Base-by-base conservation (phyloP, 1,140 invertebrate genomes). In the Pararge aegeria region DNA sequence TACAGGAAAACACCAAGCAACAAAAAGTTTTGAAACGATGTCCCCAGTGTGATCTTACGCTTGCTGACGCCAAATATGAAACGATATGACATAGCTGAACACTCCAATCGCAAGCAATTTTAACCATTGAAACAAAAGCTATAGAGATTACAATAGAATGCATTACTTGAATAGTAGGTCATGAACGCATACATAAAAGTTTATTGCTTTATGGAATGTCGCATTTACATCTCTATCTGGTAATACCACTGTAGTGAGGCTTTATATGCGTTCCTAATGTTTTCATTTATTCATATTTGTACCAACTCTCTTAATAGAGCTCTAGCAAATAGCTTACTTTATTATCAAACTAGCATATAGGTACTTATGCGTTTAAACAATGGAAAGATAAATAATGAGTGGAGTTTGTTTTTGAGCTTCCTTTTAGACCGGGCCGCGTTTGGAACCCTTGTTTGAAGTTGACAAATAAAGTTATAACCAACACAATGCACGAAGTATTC, bases 151-250 rank as follows among this genome's bases (percentile, higher is more conserved):
- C 30, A 34, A 34, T 12, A 34, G 30, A 34, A 10, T 34, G 30
- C 30, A 34, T 34, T 42, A 15, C 13, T 16, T 42, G 38, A 42
- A 42, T 16, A 16, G 12, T 13, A 42, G 13, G 38, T 42, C 38
- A 9, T 42, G 38, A 42, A 42, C 38, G 38, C 38, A 18, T 6
- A 42, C 38, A 42, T 42, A 42, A 42, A 42, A 15, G 38, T 42
- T 42, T 42, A 42, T 42, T 42, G 38, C 3, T 42, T 42, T 18
- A 42, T 42, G 38, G 18, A 42, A 42, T 42, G 16, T 15, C 16
- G 38, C 13, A 42, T 42, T 42, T 16, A 42, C 16, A 42, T 42
- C 16, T 42, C 38, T 42, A 42, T 42, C 38, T 42, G 38, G 38
- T 18, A 15, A 16, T 16, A 34, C 30, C 30, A 34, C 30, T 34